phyloP scores from a whole-genome alignment of 2,797 vertebrate species.

The Myotis myotis region DNA sequence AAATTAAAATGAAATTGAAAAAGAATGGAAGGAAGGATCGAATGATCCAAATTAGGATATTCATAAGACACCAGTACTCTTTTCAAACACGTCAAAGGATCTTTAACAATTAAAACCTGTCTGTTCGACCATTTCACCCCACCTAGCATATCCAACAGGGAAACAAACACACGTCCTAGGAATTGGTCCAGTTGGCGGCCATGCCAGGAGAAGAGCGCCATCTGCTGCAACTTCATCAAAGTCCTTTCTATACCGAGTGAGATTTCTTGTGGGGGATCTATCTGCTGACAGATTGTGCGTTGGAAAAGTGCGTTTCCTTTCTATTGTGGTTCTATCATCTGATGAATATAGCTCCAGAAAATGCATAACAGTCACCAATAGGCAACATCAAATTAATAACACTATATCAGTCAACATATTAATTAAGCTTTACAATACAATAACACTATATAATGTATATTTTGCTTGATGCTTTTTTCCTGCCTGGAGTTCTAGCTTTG shows the following conservation, averaged over 20 bases:
- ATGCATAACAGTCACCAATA: not conserved
- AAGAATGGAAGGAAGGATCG: slow-evolving; percentile 13
- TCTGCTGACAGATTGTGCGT: not conserved
- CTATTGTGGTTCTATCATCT: not conserved
- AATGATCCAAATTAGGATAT: not conserved
- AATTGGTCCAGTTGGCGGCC: not conserved
- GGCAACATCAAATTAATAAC: not conserved
- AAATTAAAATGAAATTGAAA: slow-evolving; percentile 47
- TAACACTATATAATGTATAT: not conserved
- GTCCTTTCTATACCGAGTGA: not conserved
- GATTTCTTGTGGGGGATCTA: not conserved
- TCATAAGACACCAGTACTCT: not conserved
- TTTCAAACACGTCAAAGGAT: not conserved
- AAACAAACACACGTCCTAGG: not conserved
- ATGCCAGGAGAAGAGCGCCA: slow-evolving; percentile 58
- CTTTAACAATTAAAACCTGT: slow-evolving; percentile 12
- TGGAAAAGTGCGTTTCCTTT: not conserved
- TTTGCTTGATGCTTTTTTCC: not conserved
- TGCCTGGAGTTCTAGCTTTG: not conserved
- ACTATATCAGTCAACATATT: not conserved
- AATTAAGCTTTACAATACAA: not conserved
- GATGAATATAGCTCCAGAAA: not conserved
- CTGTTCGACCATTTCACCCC: not conserved
- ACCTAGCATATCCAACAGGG: not conserved
- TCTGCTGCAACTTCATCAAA: slow-evolving; percentile 52